These are phyloP conservation scores for Anagyrus pseudococci DNA, from an alignment of 2,888 invertebrate species.

Conservation along the genomic window DNA sequence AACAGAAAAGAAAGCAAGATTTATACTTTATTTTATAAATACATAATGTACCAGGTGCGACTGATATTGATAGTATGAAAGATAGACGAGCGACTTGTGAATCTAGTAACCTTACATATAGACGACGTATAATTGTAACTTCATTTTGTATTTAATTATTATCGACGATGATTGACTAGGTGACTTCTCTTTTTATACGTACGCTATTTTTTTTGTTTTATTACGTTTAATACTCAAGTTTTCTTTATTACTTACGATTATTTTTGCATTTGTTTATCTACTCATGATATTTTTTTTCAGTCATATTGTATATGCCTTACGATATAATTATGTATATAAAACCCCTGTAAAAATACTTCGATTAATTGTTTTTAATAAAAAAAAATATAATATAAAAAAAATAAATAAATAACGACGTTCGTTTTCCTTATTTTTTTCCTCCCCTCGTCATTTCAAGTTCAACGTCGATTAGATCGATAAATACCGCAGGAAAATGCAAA, in stretches of 20 bases:
- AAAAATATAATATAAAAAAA: slow-evolving; percentile 18
- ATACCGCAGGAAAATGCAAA: too few species aligned
- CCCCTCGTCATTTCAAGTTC: too few species aligned
- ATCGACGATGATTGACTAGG: slow-evolving; percentile 26
- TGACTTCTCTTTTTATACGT: too few species aligned
- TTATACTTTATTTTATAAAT: slow-evolving; percentile 25
- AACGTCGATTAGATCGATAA: too few species aligned
- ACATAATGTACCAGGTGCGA: slow-evolving; percentile 35
- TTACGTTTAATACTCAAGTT: slow-evolving; percentile 29
- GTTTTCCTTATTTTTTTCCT: too few species aligned
- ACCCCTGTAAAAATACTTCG: slow-evolving; percentile 38
- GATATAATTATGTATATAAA: slow-evolving; percentile 2
- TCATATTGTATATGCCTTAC: slow-evolving; percentile 32
- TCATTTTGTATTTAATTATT: slow-evolving; percentile 35
- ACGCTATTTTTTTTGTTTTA: too few species aligned
- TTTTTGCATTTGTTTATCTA: slow-evolving; percentile 32
- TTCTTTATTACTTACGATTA: slow-evolving; percentile 9
- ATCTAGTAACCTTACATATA: slow-evolving; percentile 21
- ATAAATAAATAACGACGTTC: not conserved
- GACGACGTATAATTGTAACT: slow-evolving; percentile 24
- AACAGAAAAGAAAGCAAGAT: slow-evolving; percentile 27
- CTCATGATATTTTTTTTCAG: slow-evolving; percentile 29
- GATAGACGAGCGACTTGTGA: slow-evolving; percentile 22
- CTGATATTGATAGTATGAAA: slow-evolving; percentile 29
- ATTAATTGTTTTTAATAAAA: slow-evolving; percentile 39